Conservation (phyloP, 2,113 vertebrate genomes). For the Puffinus mauretanicus region DNA sequence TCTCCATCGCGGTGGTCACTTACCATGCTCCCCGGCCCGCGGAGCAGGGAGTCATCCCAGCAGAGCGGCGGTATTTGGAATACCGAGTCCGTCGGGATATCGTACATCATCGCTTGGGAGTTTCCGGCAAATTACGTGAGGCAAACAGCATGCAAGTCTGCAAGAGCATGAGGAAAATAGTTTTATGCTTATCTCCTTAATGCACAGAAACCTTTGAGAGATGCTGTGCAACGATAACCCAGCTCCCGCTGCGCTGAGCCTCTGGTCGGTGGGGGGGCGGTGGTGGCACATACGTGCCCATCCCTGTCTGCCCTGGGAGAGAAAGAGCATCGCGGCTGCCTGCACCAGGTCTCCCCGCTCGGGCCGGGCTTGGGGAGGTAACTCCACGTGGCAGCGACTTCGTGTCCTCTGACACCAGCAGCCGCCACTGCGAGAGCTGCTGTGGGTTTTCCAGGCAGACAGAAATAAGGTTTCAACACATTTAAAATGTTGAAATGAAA, state of each 20-base stretch:
- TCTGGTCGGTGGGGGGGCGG: neutral
- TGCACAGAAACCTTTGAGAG: neutral
- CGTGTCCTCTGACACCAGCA: neutral
- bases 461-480: neutral
- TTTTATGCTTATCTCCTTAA: neutral
- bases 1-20: neutral
- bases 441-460: neutral
- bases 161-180: neutral
- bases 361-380: neutral
- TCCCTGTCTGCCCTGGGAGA: neutral
- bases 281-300: neutral
- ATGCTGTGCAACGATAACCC: neutral
- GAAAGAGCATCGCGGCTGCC: neutral
- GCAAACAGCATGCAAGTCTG: too few relatives aligned
- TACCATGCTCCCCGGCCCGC: fast-evolving
- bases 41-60: too few relatives aligned
- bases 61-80: fast-evolving
- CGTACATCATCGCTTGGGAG: neutral
- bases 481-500: neutral
- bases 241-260: neutral
- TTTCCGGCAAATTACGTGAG: neutral
- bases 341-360: neutral
- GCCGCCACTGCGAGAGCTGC: fast-evolving
- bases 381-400: fast-evolving
- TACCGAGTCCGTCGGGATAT: neutral